Base-by-base conservation (phyloP, 1,140 invertebrate genomes). In the Pseudomyrmex pallidus region DNA sequence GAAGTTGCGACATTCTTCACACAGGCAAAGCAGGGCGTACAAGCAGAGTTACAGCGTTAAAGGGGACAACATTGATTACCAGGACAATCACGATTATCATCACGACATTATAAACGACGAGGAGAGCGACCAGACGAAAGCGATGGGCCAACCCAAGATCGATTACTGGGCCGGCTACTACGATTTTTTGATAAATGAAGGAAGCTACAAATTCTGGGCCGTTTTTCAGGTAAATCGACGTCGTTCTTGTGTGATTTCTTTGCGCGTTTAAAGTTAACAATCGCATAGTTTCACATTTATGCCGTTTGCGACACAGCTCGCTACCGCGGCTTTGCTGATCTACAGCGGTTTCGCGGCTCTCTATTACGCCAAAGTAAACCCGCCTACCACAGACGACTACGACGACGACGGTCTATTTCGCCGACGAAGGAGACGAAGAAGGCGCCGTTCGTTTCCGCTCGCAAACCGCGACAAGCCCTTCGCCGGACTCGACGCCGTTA, bases 141-240 rank as follows among this genome's bases (percentile, higher is more conserved):
- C 91, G 59, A 91, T 95, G 82, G 68, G 83, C 68, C 90, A 94
- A 82, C 83, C 92, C 9, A 95, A 95, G 89, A 90, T 91, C 13
- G 96, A 97, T 90, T 96, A 96, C 12, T 97, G 96, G 95, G 95
- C 95, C 13, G 96, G 96, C 0, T 98, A 97, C 91, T 97, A 97
- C 90, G 97, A 97, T 92, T 98, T 97, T 91, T 95, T 97, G 59
- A 97, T 98, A 85, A 97, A 97, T 84, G 97, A 98, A 90, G 97
- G 97, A 0, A 97, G 97, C 17, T 98, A 97, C 92, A 98, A 98
- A 91, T 97, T 98, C 90, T 98, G 97, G 97, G 97, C 97, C 13
- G 96, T 95, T 10, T 98, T 98, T 93, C 97, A 97, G 95, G 97
- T 97, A 93, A 35, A 35, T 35, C 35, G 35, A 7, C 0, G 0